Evolutionary conservation across 2,113 vertebrate genomes (phyloP).

Genomic region (Rafetus swinhoei): DNA sequence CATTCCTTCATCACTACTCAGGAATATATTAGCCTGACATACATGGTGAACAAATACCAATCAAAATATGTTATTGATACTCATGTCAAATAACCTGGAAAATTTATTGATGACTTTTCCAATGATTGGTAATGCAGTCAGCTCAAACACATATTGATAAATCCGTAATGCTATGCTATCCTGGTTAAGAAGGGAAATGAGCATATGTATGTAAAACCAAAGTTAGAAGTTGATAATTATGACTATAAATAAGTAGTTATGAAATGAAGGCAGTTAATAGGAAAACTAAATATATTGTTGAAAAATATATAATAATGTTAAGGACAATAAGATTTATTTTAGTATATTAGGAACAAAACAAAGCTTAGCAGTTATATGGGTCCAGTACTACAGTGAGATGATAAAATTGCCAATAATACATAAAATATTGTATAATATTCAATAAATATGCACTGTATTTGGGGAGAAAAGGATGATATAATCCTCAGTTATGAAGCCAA

Average conservation of each 20-base stretch:
- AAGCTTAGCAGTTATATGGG: not conserved
- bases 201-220: conserved; percentile 41
- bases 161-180: conserved; percentile 18
- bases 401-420: not conserved
- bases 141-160: not conserved
- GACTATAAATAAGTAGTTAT: not conserved
- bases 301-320: conserved; percentile 16
- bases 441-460: not conserved
- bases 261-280: conserved; percentile 25
- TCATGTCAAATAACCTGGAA: conserved; percentile 32
- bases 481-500: not conserved
- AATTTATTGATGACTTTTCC: conserved; percentile 43
- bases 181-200: conserved; percentile 29
- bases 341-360: not conserved
- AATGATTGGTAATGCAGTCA: not conserved
- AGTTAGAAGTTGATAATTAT: conserved; percentile 32
- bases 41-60: not conserved
- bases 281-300: conserved; percentile 35
- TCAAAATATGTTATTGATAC: conserved; percentile 31
- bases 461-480: fast-evolving
- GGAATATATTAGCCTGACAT: not conserved
- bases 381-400: not conserved
- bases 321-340: not conserved
- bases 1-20: not conserved
- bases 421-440: not conserved